These are phyloP conservation scores for Macrotus californicus DNA, from an alignment of 2,113 vertebrate genomes.

Conservation along the genomic window DNA sequence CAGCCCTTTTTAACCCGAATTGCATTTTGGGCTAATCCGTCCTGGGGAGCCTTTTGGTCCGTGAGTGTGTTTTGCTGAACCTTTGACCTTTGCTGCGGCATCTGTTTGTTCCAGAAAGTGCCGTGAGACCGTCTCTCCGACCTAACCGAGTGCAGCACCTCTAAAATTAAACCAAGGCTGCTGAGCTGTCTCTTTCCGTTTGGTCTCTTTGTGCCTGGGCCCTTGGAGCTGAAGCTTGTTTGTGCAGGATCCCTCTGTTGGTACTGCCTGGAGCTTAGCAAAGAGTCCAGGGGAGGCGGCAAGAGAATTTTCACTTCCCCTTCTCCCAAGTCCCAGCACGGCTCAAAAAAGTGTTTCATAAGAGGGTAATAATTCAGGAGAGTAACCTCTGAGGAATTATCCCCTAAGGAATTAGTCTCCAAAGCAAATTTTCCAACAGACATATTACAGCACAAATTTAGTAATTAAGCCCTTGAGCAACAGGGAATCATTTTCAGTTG, in stretches of 20 bases:
- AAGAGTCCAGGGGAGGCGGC: constrained; percentile 41
- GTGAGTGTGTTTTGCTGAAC: background rate
- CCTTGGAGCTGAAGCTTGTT: constrained; percentile 13
- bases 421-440: constrained; percentile 32
- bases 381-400: constrained; percentile 48
- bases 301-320: constrained; percentile 33
- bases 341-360: constrained; percentile 30
- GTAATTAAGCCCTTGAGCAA: background rate
- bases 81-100: constrained; percentile 44
- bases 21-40: background rate
- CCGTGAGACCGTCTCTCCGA: constrained; percentile 26
- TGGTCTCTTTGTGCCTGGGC: constrained; percentile 17
- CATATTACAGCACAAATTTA: background rate
- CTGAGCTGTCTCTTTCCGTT: constrained; percentile 63
- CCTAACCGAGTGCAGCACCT: constrained; percentile 28
- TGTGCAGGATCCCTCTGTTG: constrained; percentile 40
- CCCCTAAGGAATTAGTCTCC: constrained; percentile 25
- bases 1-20: background rate
- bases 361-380: constrained; percentile 46
- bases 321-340: background rate
- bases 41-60: constrained; percentile 26
- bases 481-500: constrained; percentile 16
- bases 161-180: constrained; percentile 51
- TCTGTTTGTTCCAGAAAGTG: constrained; percentile 37
- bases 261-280: constrained; percentile 31